These are phyloP conservation scores for Spongilla lacustris DNA, from an alignment of 37 sponge, comb jelly and placozoan species.

Conservation along the genomic window DNA sequence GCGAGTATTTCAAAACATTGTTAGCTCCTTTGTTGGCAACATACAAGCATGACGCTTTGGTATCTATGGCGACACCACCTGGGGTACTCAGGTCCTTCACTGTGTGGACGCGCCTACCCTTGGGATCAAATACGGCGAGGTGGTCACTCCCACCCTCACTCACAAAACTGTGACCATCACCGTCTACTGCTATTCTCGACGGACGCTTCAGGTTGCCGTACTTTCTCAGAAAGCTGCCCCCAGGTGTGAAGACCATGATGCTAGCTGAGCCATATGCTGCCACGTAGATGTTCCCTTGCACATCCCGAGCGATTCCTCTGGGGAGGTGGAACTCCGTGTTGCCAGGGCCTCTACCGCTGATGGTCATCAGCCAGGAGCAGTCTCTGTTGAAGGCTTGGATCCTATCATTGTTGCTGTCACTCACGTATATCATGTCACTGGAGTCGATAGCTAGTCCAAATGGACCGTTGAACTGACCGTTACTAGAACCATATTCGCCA, in stretches of 20 bases:
- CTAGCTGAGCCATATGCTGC: not conserved
- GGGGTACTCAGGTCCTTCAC: not conserved
- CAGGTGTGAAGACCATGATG: not conserved
- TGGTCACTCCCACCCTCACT: not conserved
- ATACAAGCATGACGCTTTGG: not conserved
- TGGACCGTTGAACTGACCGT: slow-evolving; percentile 11
- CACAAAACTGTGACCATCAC: not conserved
- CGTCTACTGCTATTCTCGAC: slow-evolving; percentile 1
- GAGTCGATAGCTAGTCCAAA: slow-evolving; percentile 1
- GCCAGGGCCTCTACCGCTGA: not conserved
- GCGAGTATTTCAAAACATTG: not conserved
- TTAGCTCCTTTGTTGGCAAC: not conserved
- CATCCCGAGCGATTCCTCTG: slow-evolving; percentile 7
- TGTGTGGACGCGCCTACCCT: not conserved
- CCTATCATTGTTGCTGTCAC: slow-evolving; percentile 17
- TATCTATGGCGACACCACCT: not conserved
- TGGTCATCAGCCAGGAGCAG: not conserved
- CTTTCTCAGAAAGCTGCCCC: not conserved
- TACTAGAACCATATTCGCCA: slow-evolving; percentile 4
- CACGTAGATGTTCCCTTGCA: not conserved
- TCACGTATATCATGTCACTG: slow-evolving; percentile 14
- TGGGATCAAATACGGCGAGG: not conserved
- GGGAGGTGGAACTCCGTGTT: not conserved
- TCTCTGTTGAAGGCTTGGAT: slow-evolving; percentile 19
- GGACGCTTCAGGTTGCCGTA: not conserved